These are phyloP conservation scores for Saccopteryx bilineata DNA, from an alignment of 2,113 vertebrate genomes.

Conservation along the genomic window DNA sequence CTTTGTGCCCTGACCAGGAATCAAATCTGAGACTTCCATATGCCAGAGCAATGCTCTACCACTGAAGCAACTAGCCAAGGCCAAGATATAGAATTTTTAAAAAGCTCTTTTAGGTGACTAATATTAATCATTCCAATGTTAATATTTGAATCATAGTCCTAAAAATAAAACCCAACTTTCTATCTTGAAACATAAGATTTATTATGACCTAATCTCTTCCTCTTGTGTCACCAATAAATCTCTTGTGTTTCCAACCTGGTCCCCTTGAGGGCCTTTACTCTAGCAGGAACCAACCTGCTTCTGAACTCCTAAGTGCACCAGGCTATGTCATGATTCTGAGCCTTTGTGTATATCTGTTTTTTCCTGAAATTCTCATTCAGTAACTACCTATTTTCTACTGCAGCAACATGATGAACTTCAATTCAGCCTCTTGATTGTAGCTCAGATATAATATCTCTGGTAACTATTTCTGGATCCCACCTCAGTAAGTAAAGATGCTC, in stretches of 20 bases:
- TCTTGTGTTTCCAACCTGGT: not conserved
- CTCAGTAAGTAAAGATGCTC: not conserved
- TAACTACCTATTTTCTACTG: rapidly evolving
- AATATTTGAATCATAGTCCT: not conserved
- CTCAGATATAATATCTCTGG: not conserved
- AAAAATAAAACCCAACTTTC: slow-evolving; percentile 29
- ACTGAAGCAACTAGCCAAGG: too few species aligned
- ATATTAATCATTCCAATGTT: not conserved
- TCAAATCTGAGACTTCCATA: too few species aligned
- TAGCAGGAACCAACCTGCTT: not conserved
- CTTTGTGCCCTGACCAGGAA: too few species aligned
- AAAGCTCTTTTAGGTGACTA: not conserved
- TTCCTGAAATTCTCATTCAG: not conserved
- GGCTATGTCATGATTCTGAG: not conserved
- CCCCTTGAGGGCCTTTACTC: not conserved
- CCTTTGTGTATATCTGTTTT: not conserved
- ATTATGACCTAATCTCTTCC: not conserved
- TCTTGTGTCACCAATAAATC: not conserved
- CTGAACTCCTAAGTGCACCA: not conserved
- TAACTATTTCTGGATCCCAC: not conserved
- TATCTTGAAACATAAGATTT: not conserved
- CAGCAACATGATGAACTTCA: not conserved
- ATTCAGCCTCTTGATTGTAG: not conserved
- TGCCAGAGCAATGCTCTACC: too few species aligned
- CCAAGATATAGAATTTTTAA: not conserved